Conservation (phyloP, 2,888 invertebrate species). For the Leptodirus hochenwartii region DNA sequence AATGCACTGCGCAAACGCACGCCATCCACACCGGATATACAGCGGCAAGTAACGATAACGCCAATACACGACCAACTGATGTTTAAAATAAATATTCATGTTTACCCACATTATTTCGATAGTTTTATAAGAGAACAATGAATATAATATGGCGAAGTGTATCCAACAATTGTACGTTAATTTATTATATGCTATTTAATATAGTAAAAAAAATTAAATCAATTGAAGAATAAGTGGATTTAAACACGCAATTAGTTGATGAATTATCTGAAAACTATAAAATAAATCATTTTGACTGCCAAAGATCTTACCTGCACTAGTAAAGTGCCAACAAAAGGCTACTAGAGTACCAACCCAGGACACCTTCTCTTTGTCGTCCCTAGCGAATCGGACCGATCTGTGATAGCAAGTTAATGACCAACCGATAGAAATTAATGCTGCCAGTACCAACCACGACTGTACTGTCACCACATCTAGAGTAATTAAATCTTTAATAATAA, state of each 20-base stretch:
- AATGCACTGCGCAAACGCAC: constrained; percentile 31
- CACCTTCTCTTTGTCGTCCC: constrained; percentile 34
- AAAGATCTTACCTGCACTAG: constrained; percentile 28
- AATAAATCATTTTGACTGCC: too few species aligned
- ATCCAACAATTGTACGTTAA: neutral
- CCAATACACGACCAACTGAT: constrained; percentile 32
- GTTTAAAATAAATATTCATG: constrained; percentile 6
- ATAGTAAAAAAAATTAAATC: too few species aligned
- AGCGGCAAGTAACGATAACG: constrained; percentile 35
- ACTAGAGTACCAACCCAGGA: constrained; percentile 30
- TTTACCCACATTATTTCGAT: neutral
- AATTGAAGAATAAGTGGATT: too few species aligned
- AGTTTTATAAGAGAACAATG: neutral
- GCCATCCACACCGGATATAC: constrained; percentile 32
- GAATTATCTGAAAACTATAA: too few species aligned
- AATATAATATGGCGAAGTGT: constrained; percentile 1
- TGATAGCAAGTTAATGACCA: constrained; percentile 42
- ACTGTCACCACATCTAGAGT: constrained; percentile 25
- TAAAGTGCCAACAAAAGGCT: constrained; percentile 38
- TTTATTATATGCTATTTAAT: too few species aligned
- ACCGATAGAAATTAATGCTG: constrained; percentile 36
- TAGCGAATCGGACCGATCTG: constrained; percentile 35
- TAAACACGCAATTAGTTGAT: too few species aligned
- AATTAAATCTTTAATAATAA: constrained; percentile 3
- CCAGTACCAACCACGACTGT: constrained; percentile 31